These are phyloP conservation scores for Zosterops borbonicus DNA, from an alignment of 2,113 vertebrate genomes.

Conservation along the genomic window DNA sequence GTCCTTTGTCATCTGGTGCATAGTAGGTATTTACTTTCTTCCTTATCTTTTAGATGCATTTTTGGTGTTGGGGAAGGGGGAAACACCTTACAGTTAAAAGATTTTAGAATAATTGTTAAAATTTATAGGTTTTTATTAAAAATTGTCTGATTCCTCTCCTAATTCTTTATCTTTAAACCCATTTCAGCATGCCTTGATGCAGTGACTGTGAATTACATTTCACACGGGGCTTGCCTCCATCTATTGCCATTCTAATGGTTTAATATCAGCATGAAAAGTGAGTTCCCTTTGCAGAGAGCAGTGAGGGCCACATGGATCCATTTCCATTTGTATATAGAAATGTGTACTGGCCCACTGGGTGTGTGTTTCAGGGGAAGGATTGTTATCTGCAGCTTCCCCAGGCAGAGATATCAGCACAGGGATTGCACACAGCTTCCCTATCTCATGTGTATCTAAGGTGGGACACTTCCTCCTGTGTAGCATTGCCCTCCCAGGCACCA, in stretches of 20 bases:
- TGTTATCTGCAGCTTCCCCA: background rate
- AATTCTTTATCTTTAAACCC: background rate
- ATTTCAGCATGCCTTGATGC: background rate
- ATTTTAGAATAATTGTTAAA: background rate
- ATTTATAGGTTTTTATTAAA: background rate
- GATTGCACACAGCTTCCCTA: background rate
- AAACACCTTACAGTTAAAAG: background rate
- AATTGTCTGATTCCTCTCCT: background rate
- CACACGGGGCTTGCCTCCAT: background rate
- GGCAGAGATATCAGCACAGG: background rate
- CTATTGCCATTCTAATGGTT: background rate
- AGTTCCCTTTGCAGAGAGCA: background rate
- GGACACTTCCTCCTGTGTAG: background rate
- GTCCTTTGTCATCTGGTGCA: constrained; percentile 99
- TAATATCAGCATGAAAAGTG: background rate
- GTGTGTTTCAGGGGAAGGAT: background rate
- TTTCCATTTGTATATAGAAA: background rate
- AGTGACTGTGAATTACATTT: background rate
- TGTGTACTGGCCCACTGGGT: background rate
- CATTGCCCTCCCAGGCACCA: background rate
- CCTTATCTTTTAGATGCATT: background rate
- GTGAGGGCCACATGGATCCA: background rate
- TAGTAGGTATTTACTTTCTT: constrained; percentile 84
- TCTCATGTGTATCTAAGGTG: background rate
- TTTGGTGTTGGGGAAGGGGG: background rate